Evolutionary conservation across 2,888 invertebrate genomes (phyloP), one percentile per base, ranked within the genome.

Genomic region (Sisyra terminalis): DNA sequence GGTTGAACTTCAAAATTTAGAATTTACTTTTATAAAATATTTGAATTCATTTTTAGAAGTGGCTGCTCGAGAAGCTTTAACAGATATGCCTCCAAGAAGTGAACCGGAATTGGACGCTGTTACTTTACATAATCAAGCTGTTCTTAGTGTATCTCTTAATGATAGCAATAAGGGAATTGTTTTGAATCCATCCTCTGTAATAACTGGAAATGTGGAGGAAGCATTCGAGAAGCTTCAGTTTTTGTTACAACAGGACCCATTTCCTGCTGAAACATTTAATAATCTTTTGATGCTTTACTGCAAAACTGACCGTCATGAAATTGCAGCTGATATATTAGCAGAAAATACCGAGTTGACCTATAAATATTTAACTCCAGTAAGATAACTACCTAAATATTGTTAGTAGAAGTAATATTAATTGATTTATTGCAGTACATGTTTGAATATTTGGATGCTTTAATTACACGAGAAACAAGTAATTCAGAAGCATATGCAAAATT

Each of bases 91-190:
- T 2, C 92, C 93, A 1, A 71, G 98, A 48, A 83, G 89, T 7
- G 97, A 98, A 61, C 92, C 93, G 57, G 98, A 98, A 65, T 64
- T 97, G 49, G 98, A 98, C 62, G 93, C 94, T 3, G 90, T 98
- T 0, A 96, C 97, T 3, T 69, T 98, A 32, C 98, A 98, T 58
- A 98, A 98, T 60, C 85, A 96, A 63, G 97, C 96, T 0, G 66
- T 98, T 32, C 75, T 84, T 66, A 64, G 63, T 48, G 30, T 30
- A 34, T 24, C 38, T 8, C 17, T 18, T 4, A 35, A 14, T 24
- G 35, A 34, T 29, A 10, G 30, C 8, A 40, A 30, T 8, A 41
- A 34, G 14, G 42, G 42, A 14, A 13, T 35, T 14, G 24, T 18
- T 10, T 24, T 42, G 3, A 29, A 11, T 35, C 39, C 39, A 11